Base-by-base conservation (phyloP, 37 sponge, comb jelly and placozoan genomes). In the Geodia barretti region DNA sequence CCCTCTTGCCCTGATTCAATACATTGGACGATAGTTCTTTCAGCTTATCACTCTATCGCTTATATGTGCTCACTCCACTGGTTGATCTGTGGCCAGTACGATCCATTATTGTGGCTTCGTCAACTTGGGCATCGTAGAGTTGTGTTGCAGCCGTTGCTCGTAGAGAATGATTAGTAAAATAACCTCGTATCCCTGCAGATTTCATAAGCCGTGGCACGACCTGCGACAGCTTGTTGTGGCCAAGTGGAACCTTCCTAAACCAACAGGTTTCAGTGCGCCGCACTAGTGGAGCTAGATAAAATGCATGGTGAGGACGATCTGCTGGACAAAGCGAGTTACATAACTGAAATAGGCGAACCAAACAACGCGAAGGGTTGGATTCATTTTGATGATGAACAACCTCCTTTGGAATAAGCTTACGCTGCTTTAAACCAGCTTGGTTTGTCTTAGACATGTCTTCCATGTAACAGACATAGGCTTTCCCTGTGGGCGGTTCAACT, bases 381-480 rank as follows among this genome's bases (percentile, higher is more conserved):
- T n/a, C 41, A 68, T 84, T 84, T 0, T 42, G 77, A 84, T 84
- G 33, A 23, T 84, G 84, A 68, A 76, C 36, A 24, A 84, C 77
- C 1, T 68, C 41, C 70, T 76, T 84, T 1, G 70, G 59, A 26
- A 9, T 58, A 1, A 25, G 9, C 1, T 74, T 72, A 37, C 73
- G 59, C 14, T 59, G 62, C 8, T 74, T 39, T 23, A 83, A 30
- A 41, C 83, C 83, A 29, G 67, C 74, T 64, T 73, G 83, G 28
- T 84, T 84, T 0, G 79, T 79, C 39, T 79, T 79, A 0, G 84
- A 76, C 23, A 68, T 39, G 68, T 84, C 77, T 37, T 84, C 84
- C 11, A 9, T 60, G 66, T 76, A 84, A 41, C 7, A 11, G 34
- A 76, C 35, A 43, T 60, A 84, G 3, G 71, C 17, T 23, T 4